Evolutionary conservation across 2,797 vertebrate genomes (phyloP).

Genomic region (Zonotrichia albicollis): DNA sequence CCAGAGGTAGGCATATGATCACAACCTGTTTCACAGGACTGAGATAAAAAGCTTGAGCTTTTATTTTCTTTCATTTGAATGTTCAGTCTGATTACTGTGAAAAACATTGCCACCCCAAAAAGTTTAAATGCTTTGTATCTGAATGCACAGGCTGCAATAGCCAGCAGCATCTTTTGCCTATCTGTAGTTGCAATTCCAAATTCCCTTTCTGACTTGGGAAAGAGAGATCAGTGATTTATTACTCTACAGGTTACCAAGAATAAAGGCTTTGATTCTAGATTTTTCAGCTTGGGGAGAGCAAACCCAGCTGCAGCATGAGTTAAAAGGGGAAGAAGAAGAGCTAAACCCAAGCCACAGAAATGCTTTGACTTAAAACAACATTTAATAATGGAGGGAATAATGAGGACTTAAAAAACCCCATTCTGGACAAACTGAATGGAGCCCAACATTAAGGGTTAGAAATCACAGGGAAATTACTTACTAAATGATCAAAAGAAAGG

Average conservation of each 20-base stretch:
- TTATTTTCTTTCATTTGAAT: constrained; percentile 44
- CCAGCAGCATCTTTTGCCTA: neutral
- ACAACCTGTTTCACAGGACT: constrained; percentile 46
- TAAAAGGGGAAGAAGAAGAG: neutral
- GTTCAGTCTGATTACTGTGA: constrained; percentile 31
- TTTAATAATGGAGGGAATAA: neutral
- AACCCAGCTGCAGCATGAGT: neutral
- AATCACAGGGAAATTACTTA: neutral
- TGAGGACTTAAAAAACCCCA: neutral
- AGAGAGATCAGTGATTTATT: constrained; percentile 4
- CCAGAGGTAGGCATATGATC: constrained; percentile 43
- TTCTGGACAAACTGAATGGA: neutral
- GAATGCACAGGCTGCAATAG: constrained; percentile 2
- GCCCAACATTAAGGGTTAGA: neutral
- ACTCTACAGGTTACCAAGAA: neutral
- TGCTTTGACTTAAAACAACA: neutral
- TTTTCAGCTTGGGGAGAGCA: neutral
- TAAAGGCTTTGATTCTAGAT: neutral
- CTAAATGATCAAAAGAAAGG: neutral
- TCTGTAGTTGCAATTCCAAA: constrained; percentile 23
- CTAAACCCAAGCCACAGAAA: neutral
- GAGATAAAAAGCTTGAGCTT: constrained; percentile 39
- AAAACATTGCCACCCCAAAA: constrained; percentile 41
- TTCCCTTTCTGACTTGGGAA: constrained; percentile 5
- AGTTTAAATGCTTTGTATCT: constrained; percentile 35